Evolutionary conservation across 2,797 vertebrate species (phyloP).

Genomic region (Spinibarbus caldwelli): DNA sequence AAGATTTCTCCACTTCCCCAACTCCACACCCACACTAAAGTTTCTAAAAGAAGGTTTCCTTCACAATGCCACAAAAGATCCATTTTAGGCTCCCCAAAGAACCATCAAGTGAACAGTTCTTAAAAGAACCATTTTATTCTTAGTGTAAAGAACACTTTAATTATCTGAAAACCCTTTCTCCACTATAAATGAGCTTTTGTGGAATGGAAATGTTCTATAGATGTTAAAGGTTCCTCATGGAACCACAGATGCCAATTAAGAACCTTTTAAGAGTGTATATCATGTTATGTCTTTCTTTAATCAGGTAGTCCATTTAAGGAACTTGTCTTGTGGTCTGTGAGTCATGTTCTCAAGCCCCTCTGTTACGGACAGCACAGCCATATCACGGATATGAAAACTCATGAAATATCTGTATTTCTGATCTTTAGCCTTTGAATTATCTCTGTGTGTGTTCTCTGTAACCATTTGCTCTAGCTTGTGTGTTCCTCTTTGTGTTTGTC

Average conservation of each 20-base stretch:
- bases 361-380: neutral
- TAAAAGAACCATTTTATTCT: neutral
- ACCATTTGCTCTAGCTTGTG: conserved; percentile 48
- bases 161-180: neutral
- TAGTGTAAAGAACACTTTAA: neutral
- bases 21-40: neutral
- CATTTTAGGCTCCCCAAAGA: neutral
- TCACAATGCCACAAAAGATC: neutral
- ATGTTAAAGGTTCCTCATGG: too few relatives aligned
- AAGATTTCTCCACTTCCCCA: neutral
- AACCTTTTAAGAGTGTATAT: neutral
- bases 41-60: neutral
- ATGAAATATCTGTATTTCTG: conserved; percentile 5
- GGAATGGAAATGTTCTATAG: neutral
- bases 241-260: neutral
- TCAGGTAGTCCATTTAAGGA: neutral
- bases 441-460: conserved; percentile 47
- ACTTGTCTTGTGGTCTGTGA: neutral
- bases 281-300: neutral
- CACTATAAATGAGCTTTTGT: neutral
- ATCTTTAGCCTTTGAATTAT: neutral
- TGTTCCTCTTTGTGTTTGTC: conserved; percentile 60
- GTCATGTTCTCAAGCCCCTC: neutral
- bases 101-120: neutral
- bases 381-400: conserved; percentile 3